Evolutionary conservation across 2,888 invertebrate genomes (phyloP).

Genomic region (Chymomyza caudatula): DNA sequence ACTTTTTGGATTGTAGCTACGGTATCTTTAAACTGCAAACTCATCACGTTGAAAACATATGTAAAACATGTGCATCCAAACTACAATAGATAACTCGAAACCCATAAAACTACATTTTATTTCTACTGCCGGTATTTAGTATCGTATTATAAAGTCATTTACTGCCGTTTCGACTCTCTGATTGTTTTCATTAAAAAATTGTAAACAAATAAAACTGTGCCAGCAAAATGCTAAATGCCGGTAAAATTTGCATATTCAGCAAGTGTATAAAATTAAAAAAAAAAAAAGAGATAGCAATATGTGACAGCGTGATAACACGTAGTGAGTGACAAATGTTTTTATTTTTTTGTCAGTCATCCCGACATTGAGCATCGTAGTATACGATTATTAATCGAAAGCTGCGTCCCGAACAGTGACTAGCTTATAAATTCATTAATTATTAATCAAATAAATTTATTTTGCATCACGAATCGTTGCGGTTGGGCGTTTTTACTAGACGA

Average conservation of each 20-base stretch:
- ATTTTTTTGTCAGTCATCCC: background rate
- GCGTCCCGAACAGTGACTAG: background rate
- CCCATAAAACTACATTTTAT: background rate
- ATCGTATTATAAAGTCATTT: background rate
- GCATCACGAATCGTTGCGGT: conserved; percentile 42
- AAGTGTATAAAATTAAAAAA: conserved; percentile 3
- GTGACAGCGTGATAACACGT: conserved; percentile 30
- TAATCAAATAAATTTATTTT: conserved; percentile 33
- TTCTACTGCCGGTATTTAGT: background rate
- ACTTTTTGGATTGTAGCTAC: no score
- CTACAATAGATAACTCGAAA: background rate
- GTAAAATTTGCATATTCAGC: conserved; percentile 39
- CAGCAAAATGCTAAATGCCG: background rate
- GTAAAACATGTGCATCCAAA: no score
- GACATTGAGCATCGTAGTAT: conserved; percentile 21
- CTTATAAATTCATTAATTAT: conserved; percentile 30
- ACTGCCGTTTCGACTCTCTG: background rate
- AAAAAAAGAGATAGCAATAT: background rate
- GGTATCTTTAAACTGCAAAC: no score
- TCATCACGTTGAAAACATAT: background rate
- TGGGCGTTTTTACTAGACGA: conserved; percentile 3
- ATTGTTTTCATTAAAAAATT: conserved; percentile 14
- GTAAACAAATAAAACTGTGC: conserved; percentile 21
- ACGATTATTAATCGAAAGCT: background rate
- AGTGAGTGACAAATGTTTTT: conserved; percentile 42